Base-by-base conservation (phyloP, 1,140 invertebrate genomes). In the Atta texana region DNA sequence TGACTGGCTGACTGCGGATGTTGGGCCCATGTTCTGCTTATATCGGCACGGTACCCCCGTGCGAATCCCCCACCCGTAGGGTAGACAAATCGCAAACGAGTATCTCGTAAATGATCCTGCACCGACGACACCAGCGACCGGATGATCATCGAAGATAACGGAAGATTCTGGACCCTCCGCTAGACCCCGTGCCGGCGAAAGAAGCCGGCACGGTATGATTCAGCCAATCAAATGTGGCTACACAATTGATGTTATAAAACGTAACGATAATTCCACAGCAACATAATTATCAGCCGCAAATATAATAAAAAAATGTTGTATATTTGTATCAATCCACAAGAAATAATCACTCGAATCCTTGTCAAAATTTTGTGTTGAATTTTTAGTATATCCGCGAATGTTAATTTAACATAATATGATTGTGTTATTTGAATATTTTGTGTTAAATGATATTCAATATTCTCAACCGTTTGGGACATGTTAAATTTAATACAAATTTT, bases 1-100 rank as follows among this genome's bases (percentile, higher is more conserved):
- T 84, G 74, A 53, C 89, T 84, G 87, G 92, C 91, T 92, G 89
- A 92, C 91, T 93, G 86, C 85, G 90, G 92, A 91, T 93, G 90
- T 89, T 92, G 93, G 63, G 68, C 61, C 66, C 85, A 84, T 85
- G 85, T 88, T 91, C 89, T 88, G 88, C 88, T 92, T 92, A 92
- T 93, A 93, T 92, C 57, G 75, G 78, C 63, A 76, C 80, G 31
- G 85, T 80, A 8, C 87, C 69, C 86, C 68, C 64, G 71, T 71
- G 68, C 69, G 49, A 31, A 88, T 68, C 88, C 85, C 92, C 88
- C 90, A 86, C 87, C 77, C 51, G 28, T 49, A 14, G 34, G 18
- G 55, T 55, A 69, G 49, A 44, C 87, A 85, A 87, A 92, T 90
- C 88, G 72, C 76, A 88, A 90, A 88, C 68, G 81, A 89, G 66